Conservation (phyloP, 2,888 invertebrate species). For the Argyra leucocephala region DNA sequence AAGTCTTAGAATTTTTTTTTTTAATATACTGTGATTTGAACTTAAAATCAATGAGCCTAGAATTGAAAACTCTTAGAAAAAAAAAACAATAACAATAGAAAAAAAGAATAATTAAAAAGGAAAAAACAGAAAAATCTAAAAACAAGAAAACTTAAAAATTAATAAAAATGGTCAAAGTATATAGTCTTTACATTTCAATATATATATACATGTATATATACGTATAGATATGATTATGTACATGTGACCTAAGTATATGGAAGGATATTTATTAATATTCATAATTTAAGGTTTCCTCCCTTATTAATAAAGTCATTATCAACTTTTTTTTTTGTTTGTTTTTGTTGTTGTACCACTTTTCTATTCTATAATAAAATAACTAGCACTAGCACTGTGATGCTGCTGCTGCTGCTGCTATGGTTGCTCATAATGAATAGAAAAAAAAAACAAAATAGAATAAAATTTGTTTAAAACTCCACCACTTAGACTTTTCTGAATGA, state of each 20-base stretch:
- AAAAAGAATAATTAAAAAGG: too few relatives aligned
- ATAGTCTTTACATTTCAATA: too few relatives aligned
- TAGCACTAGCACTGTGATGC: not conserved
- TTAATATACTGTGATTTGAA: too few relatives aligned
- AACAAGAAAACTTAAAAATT: not conserved
- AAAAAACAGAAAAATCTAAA: too few relatives aligned
- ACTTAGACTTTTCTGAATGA: too few relatives aligned
- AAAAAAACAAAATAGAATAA: too few relatives aligned
- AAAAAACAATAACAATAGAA: too few relatives aligned
- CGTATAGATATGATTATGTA: not conserved
- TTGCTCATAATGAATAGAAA: not conserved
- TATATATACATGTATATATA: not conserved
- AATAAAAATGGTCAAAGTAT: not conserved
- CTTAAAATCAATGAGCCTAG: too few relatives aligned
- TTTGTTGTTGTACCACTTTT: not conserved
- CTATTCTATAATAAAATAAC: not conserved
- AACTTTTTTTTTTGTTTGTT: not conserved
- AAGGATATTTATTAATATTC: not conserved
- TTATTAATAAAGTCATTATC: conserved; percentile 2
- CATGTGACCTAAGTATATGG: not conserved
- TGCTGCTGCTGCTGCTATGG: too few relatives aligned
- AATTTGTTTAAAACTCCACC: too few relatives aligned
- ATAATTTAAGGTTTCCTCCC: not conserved
- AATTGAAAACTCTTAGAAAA: too few relatives aligned
- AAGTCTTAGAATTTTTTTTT: too few relatives aligned